Conservation (phyloP, 2,797 vertebrate genomes). For the Chelidonichthys spinosus region DNA sequence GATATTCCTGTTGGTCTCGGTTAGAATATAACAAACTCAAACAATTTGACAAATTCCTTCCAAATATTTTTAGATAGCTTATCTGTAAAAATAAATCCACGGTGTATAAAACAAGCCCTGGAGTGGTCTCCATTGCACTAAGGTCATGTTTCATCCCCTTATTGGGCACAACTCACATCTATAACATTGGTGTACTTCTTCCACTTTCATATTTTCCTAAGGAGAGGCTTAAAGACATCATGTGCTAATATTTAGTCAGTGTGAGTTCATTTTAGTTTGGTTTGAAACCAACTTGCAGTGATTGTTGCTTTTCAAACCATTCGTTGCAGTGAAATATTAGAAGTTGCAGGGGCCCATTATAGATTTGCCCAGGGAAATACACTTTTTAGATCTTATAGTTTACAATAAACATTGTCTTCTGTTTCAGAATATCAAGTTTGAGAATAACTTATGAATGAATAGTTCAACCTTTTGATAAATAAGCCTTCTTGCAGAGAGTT, state of each 20-base stretch:
- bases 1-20: constrained; percentile 58
- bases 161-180: constrained; percentile 45
- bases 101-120: constrained; percentile 50
- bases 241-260: constrained; percentile 62
- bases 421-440: constrained; percentile 5
- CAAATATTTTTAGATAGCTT: constrained; percentile 72
- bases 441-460: constrained; percentile 4
- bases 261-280: constrained; percentile 59
- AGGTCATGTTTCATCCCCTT: constrained; percentile 53
- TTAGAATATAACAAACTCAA: constrained; percentile 65
- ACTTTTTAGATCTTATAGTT: constrained; percentile 39
- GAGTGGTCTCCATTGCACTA: constrained; percentile 25
- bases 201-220: constrained; percentile 62
- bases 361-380: constrained; percentile 35
- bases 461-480: constrained; percentile 2
- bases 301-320: constrained; percentile 64
- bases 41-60: constrained; percentile 75
- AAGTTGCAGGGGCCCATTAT: constrained; percentile 27
- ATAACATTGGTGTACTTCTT: constrained; percentile 56
- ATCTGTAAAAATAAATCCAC: constrained; percentile 72
- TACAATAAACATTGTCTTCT: constrained; percentile 16
- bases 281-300: constrained; percentile 58
- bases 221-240: constrained; percentile 41
- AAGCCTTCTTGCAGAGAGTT: not conserved
- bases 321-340: constrained; percentile 44